These are phyloP conservation scores for Circaetus gallicus DNA, from an alignment of 2,113 vertebrate genomes.

Conservation along the genomic window DNA sequence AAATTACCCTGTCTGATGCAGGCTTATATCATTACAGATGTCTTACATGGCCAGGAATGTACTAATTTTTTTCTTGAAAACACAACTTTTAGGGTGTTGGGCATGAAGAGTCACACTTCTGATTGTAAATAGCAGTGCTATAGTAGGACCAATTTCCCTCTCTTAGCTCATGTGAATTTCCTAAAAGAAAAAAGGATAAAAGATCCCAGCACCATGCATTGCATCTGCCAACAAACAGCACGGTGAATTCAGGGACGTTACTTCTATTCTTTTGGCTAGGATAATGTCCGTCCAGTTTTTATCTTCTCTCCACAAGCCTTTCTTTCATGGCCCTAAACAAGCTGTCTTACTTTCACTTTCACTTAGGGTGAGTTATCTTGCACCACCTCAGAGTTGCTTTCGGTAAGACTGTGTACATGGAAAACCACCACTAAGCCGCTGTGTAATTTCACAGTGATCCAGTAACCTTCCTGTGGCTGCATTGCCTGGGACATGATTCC, in stretches of 20 bases:
- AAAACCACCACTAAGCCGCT: background rate
- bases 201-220: background rate
- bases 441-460: background rate
- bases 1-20: background rate
- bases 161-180: background rate
- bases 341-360: background rate
- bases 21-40: background rate
- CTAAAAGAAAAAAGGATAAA: background rate
- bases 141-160: background rate
- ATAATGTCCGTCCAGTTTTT: background rate
- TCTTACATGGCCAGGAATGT: background rate
- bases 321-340: background rate
- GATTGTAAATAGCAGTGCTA: background rate
- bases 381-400: background rate
- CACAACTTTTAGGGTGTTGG: background rate
- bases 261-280: background rate
- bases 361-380: background rate
- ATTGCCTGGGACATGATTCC: background rate
- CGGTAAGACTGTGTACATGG: no score
- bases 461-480: background rate
- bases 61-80: background rate
- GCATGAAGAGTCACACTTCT: background rate
- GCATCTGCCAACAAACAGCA: fast-evolving
- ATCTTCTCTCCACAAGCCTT: no score
- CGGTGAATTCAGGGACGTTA: background rate